These are phyloP conservation scores for Agrotis exclamationis DNA, from an alignment of 2,888 invertebrate species.

Conservation along the genomic window DNA sequence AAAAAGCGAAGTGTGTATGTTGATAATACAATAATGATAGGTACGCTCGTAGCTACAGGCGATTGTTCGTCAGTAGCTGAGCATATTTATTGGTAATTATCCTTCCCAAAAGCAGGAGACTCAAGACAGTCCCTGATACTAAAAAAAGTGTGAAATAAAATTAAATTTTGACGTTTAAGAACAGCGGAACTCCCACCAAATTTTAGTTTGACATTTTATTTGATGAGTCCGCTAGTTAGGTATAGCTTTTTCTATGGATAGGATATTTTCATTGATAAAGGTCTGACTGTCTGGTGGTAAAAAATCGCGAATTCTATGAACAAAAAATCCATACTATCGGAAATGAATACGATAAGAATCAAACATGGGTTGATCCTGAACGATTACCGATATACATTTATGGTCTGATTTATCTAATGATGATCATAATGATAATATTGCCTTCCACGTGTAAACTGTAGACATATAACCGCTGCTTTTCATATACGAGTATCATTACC, in stretches of 20 bases:
- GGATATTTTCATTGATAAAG: too few relatives aligned
- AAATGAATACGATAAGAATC: slow-evolving; percentile 8
- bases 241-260: too few relatives aligned
- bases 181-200: too few relatives aligned
- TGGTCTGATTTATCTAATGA: not conserved
- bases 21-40: slow-evolving; percentile 16
- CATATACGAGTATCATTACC: not conserved
- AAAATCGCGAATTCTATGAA: not conserved
- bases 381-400: slow-evolving; percentile 17
- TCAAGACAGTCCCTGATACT: too few relatives aligned
- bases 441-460: not conserved
- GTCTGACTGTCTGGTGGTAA: too few relatives aligned
- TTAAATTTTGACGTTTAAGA: too few relatives aligned
- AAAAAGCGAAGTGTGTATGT: slow-evolving; percentile 24
- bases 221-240: too few relatives aligned
- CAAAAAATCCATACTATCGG: not conserved
- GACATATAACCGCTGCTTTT: not conserved
- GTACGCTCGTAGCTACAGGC: not conserved
- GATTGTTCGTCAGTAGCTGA: not conserved
- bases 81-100: too few relatives aligned
- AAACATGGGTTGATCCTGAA: slow-evolving; percentile 4
- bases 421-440: not conserved
- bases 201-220: too few relatives aligned
- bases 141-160: too few relatives aligned
- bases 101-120: too few relatives aligned